These are phyloP conservation scores for Nyctalus aviator DNA, from an alignment of 2,797 vertebrate species.

Conservation along the genomic window DNA sequence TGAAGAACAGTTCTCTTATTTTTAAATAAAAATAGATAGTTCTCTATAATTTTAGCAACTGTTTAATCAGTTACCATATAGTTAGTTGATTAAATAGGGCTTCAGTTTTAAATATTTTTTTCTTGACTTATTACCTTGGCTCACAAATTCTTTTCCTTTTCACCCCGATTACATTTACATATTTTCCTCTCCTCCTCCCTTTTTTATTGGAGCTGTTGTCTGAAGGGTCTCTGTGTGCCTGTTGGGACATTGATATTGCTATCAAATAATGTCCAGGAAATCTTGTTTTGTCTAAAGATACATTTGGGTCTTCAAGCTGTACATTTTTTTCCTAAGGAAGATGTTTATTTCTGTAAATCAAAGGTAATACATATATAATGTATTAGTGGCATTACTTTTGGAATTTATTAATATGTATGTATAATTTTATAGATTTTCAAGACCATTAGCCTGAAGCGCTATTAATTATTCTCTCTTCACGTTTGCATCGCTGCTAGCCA, in stretches of 20 bases:
- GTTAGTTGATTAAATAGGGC: constrained; percentile 30
- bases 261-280: constrained; percentile 60
- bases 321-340: constrained; percentile 50
- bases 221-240: neutral
- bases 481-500: neutral
- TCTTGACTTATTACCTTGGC: constrained; percentile 6
- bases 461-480: constrained; percentile 41
- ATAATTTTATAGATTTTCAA: constrained; percentile 57
- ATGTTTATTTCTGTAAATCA: constrained; percentile 61
- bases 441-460: constrained; percentile 1
- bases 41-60: neutral
- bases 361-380: neutral
- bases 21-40: neutral
- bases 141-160: neutral
- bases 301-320: constrained; percentile 67
- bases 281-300: constrained; percentile 63
- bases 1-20: constrained; percentile 6
- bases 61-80: constrained; percentile 8
- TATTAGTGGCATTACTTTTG: constrained; percentile 40
- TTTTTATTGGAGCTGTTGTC: constrained; percentile 44
- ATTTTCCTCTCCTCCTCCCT: neutral
- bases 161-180: neutral
- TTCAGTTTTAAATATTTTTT: neutral
- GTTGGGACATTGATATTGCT: constrained; percentile 16
- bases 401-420: constrained; percentile 59